Conservation (phyloP, 2,888 invertebrate species). For the Drepana falcataria region DNA sequence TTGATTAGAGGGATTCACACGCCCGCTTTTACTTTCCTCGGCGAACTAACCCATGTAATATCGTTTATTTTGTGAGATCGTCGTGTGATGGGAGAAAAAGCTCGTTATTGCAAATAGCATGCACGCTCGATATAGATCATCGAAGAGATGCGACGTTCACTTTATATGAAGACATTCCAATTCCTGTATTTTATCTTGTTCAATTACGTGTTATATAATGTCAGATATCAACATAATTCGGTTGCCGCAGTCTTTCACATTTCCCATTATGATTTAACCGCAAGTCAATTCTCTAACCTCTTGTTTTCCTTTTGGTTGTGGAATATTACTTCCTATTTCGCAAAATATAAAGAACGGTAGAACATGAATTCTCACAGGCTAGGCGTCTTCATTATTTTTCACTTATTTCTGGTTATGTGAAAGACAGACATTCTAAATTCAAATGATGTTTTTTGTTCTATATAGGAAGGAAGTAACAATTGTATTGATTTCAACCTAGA, state of each 20-base stretch:
- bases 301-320: constrained; percentile 12
- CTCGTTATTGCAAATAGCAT: constrained; percentile 39
- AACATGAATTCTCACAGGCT: background rate
- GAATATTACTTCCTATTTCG: background rate
- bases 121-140: constrained; percentile 31
- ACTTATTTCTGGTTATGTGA: background rate
- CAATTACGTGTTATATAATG: constrained; percentile 2
- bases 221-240: constrained; percentile 3
- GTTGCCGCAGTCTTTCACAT: constrained; percentile 19
- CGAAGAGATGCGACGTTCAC: constrained; percentile 1
- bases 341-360: background rate
- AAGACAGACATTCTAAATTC: background rate
- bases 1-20: constrained; percentile 31
- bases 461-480: background rate
- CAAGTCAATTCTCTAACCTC: constrained; percentile 17
- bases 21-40: constrained; percentile 51
- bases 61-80: constrained; percentile 23
- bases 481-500: constrained; percentile 13
- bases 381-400: background rate
- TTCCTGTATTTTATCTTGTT: constrained; percentile 6
- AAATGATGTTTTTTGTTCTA: background rate
- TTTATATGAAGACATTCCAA: constrained; percentile 6
- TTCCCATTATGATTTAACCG: constrained; percentile 31
- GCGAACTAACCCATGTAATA: constrained; percentile 19
- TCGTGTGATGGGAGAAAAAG: constrained; percentile 30